Conservation (phyloP, 2,113 vertebrate species). For the Hemicordylus capensis region DNA sequence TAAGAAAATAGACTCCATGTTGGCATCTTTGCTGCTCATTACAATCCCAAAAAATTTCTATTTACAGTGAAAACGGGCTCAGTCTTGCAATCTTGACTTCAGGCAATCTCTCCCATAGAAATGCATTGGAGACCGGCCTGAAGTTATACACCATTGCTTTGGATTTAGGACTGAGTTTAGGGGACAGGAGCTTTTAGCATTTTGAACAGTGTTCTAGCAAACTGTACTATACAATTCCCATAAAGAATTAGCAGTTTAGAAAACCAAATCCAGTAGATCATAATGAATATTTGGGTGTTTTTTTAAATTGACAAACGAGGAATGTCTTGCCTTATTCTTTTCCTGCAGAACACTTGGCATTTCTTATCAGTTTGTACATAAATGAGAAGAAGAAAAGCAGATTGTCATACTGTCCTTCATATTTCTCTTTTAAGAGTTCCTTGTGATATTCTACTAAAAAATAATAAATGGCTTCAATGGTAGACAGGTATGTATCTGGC, state of each 20-base stretch:
- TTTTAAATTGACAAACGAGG: constrained; percentile 23
- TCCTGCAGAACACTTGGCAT: constrained; percentile 81
- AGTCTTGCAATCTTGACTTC: not conserved
- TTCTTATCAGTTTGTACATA: constrained; percentile 89
- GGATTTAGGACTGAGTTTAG: not conserved
- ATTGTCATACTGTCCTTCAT: constrained; percentile 93
- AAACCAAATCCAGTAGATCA: constrained; percentile 25
- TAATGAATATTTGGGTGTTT: not conserved
- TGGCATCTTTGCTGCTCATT: constrained; percentile 6
- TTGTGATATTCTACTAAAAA: constrained; percentile 92
- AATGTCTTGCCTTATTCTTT: constrained; percentile 71
- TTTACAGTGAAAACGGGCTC: not conserved
- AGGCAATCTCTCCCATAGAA: not conserved
- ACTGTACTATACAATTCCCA: not conserved
- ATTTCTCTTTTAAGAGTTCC: constrained; percentile 81
- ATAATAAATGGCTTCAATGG: constrained; percentile 97
- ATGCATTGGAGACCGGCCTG: not conserved
- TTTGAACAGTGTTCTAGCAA: not conserved
- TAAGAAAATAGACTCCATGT: not conserved
- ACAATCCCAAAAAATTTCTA: not conserved
- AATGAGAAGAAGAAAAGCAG: constrained; percentile 96
- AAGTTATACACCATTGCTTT: not conserved
- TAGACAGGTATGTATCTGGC: constrained; percentile 93
- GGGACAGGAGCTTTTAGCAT: not conserved
- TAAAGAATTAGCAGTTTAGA: not conserved